Conservation (phyloP, 2,888 invertebrate species). For the Adelognathus sp. region DNA sequence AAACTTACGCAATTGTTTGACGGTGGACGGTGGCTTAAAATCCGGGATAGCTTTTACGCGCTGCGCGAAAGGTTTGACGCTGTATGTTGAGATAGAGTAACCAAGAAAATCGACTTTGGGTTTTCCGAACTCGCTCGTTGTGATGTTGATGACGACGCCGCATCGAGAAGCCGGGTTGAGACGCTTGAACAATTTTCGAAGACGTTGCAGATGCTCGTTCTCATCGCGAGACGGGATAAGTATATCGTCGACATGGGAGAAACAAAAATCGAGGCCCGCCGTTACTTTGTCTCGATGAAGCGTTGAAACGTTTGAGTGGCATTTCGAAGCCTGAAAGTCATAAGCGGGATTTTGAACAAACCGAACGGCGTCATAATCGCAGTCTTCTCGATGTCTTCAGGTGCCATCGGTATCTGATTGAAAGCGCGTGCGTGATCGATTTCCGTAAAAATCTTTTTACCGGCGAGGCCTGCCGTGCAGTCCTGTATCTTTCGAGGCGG, state of each 20-base stretch:
- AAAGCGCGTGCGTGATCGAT: constrained; percentile 43
- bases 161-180: no score
- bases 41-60: no score
- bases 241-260: background rate
- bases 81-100: no score
- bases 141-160: no score
- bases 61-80: no score
- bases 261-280: constrained; percentile 9
- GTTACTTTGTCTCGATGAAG: constrained; percentile 34
- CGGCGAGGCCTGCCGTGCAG: background rate
- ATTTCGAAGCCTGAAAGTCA: constrained; percentile 63
- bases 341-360: constrained; percentile 54
- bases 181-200: no score
- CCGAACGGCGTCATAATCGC: constrained; percentile 67
- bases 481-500: constrained; percentile 57
- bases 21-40: no score
- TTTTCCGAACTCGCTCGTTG: no score
- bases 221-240: background rate
- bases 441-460: constrained; percentile 38
- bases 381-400: constrained; percentile 67
- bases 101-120: no score
- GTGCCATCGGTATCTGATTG: constrained; percentile 37
- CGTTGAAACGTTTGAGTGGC: constrained; percentile 59
- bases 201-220: no score
- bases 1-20: no score